A percentile compares a stretch with the other conserved stretches of the same genome.
phyloP scores from a whole-genome alignment of 2,113 vertebrate genomes.

The Hypocryptadius cinnamomeus region DNA sequence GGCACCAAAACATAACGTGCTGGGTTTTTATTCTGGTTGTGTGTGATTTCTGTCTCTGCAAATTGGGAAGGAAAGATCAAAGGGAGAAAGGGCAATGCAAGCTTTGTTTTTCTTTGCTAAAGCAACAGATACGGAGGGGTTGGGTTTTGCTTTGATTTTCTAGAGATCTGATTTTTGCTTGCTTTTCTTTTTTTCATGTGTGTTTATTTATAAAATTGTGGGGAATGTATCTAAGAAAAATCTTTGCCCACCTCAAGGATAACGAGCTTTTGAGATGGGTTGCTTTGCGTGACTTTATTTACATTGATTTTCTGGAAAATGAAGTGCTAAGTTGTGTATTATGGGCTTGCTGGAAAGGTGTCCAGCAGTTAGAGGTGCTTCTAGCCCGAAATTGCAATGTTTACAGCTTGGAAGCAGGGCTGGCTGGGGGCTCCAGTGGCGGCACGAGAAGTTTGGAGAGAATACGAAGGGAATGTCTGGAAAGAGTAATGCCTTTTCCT shows the following conservation, averaged over 20 bases:
- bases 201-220: background rate
- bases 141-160: slow-evolving; percentile 40
- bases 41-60: slow-evolving; percentile 10
- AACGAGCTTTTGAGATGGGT: slow-evolving; percentile 25
- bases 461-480: background rate
- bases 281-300: slow-evolving; percentile 58
- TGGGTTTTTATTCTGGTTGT: background rate
- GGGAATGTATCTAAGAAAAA: background rate
- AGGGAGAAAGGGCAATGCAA: slow-evolving; percentile 4
- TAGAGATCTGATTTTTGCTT: background rate
- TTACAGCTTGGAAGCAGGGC: background rate
- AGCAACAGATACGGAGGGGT: background rate
- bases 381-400: slow-evolving; percentile 13
- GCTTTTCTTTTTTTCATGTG: background rate
- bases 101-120: slow-evolving; percentile 26
- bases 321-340: slow-evolving; percentile 51
- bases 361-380: background rate
- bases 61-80: slow-evolving; percentile 25
- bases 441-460: background rate
- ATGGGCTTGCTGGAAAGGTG: slow-evolving; percentile 10
- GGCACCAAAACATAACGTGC: background rate
- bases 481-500: background rate
- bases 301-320: slow-evolving; percentile 61
- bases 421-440: background rate
- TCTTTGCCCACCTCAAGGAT: slow-evolving; percentile 16